Evolutionary conservation across 2,888 invertebrate species (phyloP).

Genomic region (Polydrusus tereticollis): DNA sequence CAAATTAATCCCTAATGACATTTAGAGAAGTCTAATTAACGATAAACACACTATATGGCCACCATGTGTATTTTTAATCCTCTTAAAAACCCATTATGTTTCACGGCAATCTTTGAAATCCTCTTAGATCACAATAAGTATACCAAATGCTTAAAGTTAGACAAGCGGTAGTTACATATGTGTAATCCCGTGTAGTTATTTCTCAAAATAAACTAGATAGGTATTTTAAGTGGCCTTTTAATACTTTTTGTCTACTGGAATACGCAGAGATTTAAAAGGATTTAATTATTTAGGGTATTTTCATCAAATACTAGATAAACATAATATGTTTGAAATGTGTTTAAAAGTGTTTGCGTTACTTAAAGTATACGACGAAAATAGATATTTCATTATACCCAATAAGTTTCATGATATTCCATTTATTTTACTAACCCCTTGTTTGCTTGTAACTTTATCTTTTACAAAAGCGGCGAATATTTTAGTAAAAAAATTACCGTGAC

Average conservation of each 20-base stretch:
- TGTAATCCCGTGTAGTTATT: neutral
- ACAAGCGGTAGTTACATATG: neutral
- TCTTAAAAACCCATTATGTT: slow-evolving; percentile 15
- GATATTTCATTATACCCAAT: too few relatives aligned
- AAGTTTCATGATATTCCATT: too few relatives aligned
- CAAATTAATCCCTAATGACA: neutral
- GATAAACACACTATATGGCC: slow-evolving; percentile 1
- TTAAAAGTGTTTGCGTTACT: neutral
- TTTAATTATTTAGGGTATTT: neutral
- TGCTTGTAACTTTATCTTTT: too few relatives aligned
- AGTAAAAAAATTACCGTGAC: too few relatives aligned
- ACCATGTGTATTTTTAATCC: slow-evolving; percentile 17
- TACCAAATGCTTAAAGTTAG: neutral
- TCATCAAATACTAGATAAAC: neutral
- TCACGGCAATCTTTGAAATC: slow-evolving; percentile 14
- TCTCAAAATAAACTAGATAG: neutral
- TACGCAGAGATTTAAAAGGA: neutral
- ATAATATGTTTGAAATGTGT: neutral
- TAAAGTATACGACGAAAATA: too few relatives aligned
- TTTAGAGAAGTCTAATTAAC: neutral
- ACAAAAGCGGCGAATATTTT: too few relatives aligned
- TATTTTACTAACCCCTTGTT: too few relatives aligned
- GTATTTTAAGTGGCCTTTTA: slow-evolving; percentile 2
- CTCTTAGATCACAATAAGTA: slow-evolving; percentile 26
- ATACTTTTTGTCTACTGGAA: slow-evolving; percentile 6